A percentile compares a stretch with the other conserved stretches of the same genome.
phyloP scores from a whole-genome alignment of 2,113 vertebrate genomes.

The Coptodon bakossiorum region DNA sequence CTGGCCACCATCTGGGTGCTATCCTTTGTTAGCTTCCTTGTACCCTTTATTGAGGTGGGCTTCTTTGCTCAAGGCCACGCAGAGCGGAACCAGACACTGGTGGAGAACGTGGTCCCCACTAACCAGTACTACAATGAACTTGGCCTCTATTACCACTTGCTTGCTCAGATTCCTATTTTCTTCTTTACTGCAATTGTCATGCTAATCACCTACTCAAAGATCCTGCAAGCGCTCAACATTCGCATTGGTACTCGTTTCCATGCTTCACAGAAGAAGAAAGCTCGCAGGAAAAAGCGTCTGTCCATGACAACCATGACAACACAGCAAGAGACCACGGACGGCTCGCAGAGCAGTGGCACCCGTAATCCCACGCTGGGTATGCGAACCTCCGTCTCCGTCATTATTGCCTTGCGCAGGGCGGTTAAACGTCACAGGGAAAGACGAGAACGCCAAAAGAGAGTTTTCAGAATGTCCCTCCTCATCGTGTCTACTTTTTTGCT shows the following conservation, averaged over 20 bases:
- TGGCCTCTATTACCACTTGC: slow-evolving; percentile 94
- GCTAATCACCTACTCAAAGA: slow-evolving; percentile 97
- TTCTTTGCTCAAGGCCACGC: slow-evolving; percentile 82
- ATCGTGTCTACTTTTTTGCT: slow-evolving; percentile 97
- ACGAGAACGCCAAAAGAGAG: slow-evolving; percentile 92
- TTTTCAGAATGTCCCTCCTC: slow-evolving; percentile 94
- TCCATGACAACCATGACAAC: slow-evolving; percentile 86
- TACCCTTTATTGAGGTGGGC: slow-evolving; percentile 95
- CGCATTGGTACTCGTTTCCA: slow-evolving; percentile 95
- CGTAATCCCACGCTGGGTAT: slow-evolving; percentile 87
- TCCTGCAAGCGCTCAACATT: slow-evolving; percentile 96
- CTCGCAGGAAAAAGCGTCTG: slow-evolving; percentile 86
- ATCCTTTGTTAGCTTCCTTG: slow-evolving; percentile 91
- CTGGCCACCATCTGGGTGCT: slow-evolving; percentile 92
- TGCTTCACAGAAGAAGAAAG: slow-evolving; percentile 89
- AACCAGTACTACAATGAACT: slow-evolving; percentile 89
- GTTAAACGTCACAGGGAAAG: slow-evolving; percentile 94
- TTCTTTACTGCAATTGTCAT: slow-evolving; percentile 95
- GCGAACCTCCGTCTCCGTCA: slow-evolving; percentile 95
- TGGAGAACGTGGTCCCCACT: slow-evolving; percentile 71
- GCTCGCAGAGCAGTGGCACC: slow-evolving; percentile 74
- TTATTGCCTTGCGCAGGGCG: slow-evolving; percentile 91
- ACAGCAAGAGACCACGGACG: slow-evolving; percentile 79
- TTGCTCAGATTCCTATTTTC: slow-evolving; percentile 97
- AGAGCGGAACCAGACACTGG: slow-evolving; percentile 85